Conservation (phyloP, 2,797 vertebrate genomes). For the Sebastolobus altivelis region DNA sequence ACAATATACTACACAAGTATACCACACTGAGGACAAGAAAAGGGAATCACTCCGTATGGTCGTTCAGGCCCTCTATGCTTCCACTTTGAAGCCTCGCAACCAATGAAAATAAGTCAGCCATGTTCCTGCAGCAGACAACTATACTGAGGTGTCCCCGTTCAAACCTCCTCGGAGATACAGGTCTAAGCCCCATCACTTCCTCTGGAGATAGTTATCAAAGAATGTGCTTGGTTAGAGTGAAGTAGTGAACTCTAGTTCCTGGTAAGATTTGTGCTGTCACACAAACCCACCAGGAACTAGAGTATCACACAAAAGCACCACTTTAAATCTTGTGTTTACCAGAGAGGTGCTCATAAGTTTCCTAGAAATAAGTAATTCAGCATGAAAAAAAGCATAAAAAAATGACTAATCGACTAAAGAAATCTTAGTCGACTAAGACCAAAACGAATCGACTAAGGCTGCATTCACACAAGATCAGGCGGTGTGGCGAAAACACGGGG, state of each 20-base stretch:
- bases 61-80: not conserved
- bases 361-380: no score
- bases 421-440: no score
- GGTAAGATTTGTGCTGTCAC: no score
- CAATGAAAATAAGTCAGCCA: slow-evolving; percentile 3
- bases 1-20: not conserved
- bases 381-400: no score
- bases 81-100: not conserved
- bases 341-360: no score
- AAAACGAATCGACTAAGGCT: no score
- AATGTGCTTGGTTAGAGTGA: not conserved
- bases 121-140: slow-evolving; percentile 11
- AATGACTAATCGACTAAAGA: no score
- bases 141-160: not conserved
- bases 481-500: no score
- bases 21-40: not conserved
- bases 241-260: not conserved
- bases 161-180: slow-evolving; percentile 14
- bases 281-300: no score
- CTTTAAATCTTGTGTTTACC: no score
- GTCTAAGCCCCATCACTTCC: slow-evolving; percentile 17
- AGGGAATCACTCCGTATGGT: not conserved
- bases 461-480: no score
- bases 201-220: slow-evolving; percentile 32
- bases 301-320: no score